phyloP scores from a whole-genome alignment of 2,888 invertebrate species.

The Orthosia gracilis region DNA sequence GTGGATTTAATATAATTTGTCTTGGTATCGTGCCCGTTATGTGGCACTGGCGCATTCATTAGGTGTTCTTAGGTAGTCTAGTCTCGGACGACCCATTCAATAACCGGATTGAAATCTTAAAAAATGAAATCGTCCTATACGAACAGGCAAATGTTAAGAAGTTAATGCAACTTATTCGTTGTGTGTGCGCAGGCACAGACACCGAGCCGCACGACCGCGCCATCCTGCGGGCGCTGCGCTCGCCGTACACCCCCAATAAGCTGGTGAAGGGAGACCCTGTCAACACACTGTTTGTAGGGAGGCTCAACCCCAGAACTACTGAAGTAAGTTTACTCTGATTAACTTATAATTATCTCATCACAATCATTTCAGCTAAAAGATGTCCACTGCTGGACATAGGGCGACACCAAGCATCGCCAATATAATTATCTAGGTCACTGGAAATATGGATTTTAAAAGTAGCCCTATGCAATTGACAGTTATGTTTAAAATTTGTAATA shows the following conservation, averaged over 20 bases:
- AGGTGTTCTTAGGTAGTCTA: not conserved
- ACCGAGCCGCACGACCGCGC: conserved; percentile 95
- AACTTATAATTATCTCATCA: no score
- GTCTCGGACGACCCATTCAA: not conserved
- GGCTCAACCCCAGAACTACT: conserved; percentile 93
- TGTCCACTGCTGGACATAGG: no score
- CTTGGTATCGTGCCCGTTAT: not conserved
- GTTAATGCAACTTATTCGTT: not conserved
- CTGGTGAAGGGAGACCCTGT: conserved; percentile 93
- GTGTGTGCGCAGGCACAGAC: conserved; percentile 92
- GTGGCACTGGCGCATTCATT: not conserved
- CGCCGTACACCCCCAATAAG: conserved; percentile 93
- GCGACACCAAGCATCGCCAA: no score
- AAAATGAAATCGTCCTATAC: no score
- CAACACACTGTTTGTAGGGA: conserved; percentile 94
- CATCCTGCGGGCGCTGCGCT: conserved; percentile 93
- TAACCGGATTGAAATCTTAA: not conserved
- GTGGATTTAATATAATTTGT: not conserved
- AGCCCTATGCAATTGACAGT: no score
- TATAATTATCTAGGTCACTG: no score
- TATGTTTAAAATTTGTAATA: no score
- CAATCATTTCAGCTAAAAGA: no score
- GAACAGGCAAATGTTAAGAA: not conserved
- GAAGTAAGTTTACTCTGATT: conserved; percentile 81
- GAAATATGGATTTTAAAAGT: no score